Percentiles rank a stretch among this genome's conserved stretches.
These are phyloP conservation scores for Sciurus niger DNA, from an alignment of 2,113 vertebrate genomes.

Conservation along the genomic window DNA sequence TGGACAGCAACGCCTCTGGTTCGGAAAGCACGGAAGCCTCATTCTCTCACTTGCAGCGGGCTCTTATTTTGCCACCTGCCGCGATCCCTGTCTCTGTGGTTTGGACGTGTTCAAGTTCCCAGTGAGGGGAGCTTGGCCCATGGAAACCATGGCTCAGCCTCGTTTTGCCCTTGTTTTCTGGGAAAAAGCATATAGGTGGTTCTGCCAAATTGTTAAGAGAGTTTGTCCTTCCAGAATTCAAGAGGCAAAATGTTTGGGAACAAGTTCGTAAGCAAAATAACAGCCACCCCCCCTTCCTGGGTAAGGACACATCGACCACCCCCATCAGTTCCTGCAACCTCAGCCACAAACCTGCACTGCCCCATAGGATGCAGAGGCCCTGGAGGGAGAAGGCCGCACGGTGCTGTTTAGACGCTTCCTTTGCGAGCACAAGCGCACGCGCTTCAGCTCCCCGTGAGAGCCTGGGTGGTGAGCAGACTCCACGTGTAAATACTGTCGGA, in stretches of 20 bases:
- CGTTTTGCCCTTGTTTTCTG: not conserved
- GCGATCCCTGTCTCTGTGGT: not conserved
- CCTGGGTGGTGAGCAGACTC: not conserved
- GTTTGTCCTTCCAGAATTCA: not conserved
- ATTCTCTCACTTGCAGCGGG: not conserved
- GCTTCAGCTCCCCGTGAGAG: too few relatives aligned
- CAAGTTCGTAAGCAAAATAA: not conserved
- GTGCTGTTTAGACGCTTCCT: not conserved
- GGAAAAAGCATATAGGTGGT: not conserved
- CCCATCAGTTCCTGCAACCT: not conserved
- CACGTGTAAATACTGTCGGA: not conserved
- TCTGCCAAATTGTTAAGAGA: not conserved
- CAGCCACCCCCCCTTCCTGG: not conserved
- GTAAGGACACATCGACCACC: too few relatives aligned
- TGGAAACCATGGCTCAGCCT: not conserved
- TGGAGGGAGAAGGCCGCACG: not conserved
- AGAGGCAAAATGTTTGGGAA: not conserved
- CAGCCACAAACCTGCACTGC: not conserved
- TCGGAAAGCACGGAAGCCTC: not conserved
- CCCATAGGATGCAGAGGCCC: not conserved
- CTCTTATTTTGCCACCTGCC: not conserved
- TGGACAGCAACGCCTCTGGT: not conserved
- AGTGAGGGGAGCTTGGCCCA: too few relatives aligned
- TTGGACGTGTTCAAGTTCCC: not conserved
- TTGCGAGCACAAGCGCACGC: not conserved